Conservation (phyloP, 1,140 invertebrate species). For the Aphaenogaster floridana region DNA sequence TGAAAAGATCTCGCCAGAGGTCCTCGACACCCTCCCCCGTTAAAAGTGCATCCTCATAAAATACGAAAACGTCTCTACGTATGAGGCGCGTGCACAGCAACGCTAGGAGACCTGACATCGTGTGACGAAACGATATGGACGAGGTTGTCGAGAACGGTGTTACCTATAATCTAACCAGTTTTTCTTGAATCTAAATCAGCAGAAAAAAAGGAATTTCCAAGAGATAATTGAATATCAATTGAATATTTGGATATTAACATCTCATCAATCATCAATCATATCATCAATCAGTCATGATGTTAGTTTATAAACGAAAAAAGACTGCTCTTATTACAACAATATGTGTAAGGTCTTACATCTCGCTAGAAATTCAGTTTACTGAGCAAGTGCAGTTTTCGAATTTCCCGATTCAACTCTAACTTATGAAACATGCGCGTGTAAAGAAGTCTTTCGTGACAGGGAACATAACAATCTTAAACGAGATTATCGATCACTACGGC, state of each 20-base stretch:
- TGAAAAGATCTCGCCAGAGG: conserved; percentile 74
- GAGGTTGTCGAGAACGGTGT: not conserved
- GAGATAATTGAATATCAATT: not conserved
- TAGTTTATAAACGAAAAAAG: not conserved
- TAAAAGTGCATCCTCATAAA: conserved; percentile 64
- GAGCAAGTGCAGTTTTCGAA: not conserved
- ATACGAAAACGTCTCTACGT: conserved; percentile 49
- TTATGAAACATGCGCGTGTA: not conserved
- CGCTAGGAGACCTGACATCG: conserved; percentile 4
- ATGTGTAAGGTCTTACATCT: not conserved
- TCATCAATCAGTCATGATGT: not conserved
- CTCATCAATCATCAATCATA: not conserved
- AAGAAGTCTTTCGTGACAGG: not conserved
- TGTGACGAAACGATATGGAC: not conserved
- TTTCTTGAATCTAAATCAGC: not conserved
- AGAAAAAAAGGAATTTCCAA: not conserved
- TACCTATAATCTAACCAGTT: not conserved
- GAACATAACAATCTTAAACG: conserved; percentile 6
- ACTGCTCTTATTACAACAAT: not conserved
- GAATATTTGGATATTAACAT: not conserved
- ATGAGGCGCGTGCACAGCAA: conserved; percentile 17
- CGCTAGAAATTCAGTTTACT: not conserved
- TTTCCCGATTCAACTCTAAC: conserved; percentile 6
- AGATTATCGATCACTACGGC: conserved; percentile 6
- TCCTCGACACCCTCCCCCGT: conserved; percentile 70